Conservation (phyloP, 2,888 invertebrate species). For the Diadegma fenestrale region DNA sequence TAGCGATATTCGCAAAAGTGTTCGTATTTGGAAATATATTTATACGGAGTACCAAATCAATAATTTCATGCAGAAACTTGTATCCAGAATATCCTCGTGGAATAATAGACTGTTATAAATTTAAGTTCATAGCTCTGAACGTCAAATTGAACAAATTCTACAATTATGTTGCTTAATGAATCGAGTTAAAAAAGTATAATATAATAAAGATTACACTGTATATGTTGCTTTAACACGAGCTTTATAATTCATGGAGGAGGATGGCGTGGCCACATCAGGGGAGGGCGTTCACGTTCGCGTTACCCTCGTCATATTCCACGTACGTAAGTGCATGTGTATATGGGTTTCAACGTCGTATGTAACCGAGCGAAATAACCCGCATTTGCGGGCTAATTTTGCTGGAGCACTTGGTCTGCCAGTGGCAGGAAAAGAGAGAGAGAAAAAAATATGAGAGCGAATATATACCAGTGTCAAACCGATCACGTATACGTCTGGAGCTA, state of each 20-base stretch:
- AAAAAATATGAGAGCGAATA: constrained; percentile 34
- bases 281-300: constrained; percentile 51
- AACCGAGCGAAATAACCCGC: constrained; percentile 80
- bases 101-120: background rate
- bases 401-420: constrained; percentile 70
- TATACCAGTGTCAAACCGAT: constrained; percentile 35
- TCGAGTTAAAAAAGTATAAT: background rate
- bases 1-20: constrained; percentile 4
- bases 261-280: constrained; percentile 60
- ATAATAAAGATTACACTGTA: background rate
- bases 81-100: background rate
- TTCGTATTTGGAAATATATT: background rate
- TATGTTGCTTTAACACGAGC: constrained; percentile 50
- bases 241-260: constrained; percentile 65
- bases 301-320: constrained; percentile 64
- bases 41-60: background rate
- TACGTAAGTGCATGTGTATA: constrained; percentile 52
- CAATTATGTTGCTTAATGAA: background rate
- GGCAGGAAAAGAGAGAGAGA: constrained; percentile 55
- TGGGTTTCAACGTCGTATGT: constrained; percentile 64
- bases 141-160: background rate
- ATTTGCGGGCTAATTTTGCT: constrained; percentile 80
- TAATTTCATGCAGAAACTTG: background rate
- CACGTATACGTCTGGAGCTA: constrained; percentile 31
- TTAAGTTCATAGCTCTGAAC: background rate